Conservation (phyloP, 2,113 vertebrate genomes). For the Cairina moschata region DNA sequence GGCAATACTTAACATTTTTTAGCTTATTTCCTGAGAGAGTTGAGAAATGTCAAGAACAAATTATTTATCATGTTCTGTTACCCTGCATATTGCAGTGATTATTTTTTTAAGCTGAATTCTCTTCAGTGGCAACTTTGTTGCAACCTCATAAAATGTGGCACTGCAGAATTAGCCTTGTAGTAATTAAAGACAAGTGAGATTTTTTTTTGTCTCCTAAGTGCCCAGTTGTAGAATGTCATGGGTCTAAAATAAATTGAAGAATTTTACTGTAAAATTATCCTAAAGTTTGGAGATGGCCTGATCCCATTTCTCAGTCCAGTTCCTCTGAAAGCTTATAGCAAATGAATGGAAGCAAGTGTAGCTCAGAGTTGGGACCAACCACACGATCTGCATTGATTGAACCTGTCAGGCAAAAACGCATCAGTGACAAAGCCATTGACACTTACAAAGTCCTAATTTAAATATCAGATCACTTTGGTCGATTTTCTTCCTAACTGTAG, state of each 20-base stretch:
- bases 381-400: background rate
- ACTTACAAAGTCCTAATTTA: background rate
- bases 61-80: background rate
- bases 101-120: background rate
- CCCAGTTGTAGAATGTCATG: background rate
- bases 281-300: background rate
- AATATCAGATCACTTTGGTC: background rate
- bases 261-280: background rate
- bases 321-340: rapidly evolving
- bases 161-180: background rate
- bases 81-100: background rate
- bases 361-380: background rate
- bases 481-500: background rate
- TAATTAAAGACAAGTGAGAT: background rate
- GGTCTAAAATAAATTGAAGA: background rate
- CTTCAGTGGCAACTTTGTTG: background rate
- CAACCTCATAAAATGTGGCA: background rate
- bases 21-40: background rate
- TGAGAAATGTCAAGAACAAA: background rate
- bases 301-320: background rate
- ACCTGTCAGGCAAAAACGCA: background rate
- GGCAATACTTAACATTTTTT: background rate
- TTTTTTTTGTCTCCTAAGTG: background rate
- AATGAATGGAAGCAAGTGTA: background rate
- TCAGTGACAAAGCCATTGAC: background rate